phyloP scores from a whole-genome alignment of 2,888 invertebrate genomes.

The Geophilus truncorum region DNA sequence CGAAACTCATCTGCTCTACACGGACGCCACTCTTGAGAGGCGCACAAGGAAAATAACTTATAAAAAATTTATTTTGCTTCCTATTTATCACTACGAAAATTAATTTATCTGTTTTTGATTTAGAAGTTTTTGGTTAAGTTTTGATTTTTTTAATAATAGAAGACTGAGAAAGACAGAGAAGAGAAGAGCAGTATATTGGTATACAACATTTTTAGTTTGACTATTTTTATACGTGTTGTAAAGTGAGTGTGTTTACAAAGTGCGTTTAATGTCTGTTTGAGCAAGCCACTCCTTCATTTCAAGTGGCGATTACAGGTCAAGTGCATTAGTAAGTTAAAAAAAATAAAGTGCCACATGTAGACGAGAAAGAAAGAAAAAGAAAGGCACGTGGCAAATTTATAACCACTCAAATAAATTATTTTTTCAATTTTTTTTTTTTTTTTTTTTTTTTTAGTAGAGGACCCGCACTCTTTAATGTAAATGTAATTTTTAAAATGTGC shows the following conservation, averaged over 20 bases:
- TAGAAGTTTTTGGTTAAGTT: too few relatives aligned
- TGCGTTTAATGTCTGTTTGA: not conserved
- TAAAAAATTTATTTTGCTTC: not conserved
- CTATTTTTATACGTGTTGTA: conserved; percentile 13
- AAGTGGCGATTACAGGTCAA: conserved; percentile 11
- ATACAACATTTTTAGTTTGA: not conserved
- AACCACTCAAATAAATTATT: conserved; percentile 5
- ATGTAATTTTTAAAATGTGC: not conserved
- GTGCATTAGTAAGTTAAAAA: conserved; percentile 2
- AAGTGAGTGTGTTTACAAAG: conserved; percentile 6
- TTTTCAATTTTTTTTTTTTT: not conserved
- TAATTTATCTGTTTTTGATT: too few relatives aligned
- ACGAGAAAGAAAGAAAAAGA: not conserved
- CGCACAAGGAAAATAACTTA: not conserved
- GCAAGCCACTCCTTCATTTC: not conserved
- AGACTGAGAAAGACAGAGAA: not conserved
- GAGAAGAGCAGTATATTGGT: not conserved
- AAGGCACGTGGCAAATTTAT: conserved; percentile 6
- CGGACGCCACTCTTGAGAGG: conserved; percentile 37
- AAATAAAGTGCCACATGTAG: conserved; percentile 7
- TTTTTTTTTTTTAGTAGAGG: not conserved
- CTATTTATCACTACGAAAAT: not conserved
- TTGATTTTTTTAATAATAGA: too few relatives aligned
- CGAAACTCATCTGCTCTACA: conserved; percentile 37
- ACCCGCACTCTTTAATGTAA: not conserved